These are phyloP conservation scores for Chrysoperla carnea DNA, from an alignment of 1,140 invertebrate genomes.

Conservation along the genomic window DNA sequence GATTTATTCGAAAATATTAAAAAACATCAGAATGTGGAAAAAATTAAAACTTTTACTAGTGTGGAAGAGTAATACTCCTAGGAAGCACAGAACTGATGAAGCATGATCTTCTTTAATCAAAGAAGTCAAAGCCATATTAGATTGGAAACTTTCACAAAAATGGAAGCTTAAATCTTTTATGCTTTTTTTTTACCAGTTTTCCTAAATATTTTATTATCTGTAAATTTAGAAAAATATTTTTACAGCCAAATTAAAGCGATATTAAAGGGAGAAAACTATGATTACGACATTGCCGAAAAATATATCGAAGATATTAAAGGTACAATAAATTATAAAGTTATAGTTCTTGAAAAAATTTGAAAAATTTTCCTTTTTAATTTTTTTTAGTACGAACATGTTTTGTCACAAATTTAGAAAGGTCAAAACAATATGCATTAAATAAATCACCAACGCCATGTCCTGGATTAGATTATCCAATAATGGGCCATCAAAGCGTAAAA, in stretches of 20 bases:
- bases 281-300: slow-evolving; percentile 28
- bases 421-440: slow-evolving; percentile 32
- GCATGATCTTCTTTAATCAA: no score
- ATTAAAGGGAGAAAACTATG: slow-evolving; percentile 21
- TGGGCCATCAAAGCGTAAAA: slow-evolving; percentile 33
- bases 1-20: no score
- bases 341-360: slow-evolving; percentile 1
- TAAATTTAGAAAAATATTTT: slow-evolving; percentile 10
- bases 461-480: slow-evolving; percentile 51
- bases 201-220: no score
- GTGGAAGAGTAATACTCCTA: no score
- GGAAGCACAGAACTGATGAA: no score
- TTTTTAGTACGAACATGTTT: slow-evolving; percentile 53
- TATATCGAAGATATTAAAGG: slow-evolving; percentile 52
- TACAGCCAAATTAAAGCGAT: slow-evolving; percentile 27
- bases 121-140: no score
- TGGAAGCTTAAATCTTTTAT: no score
- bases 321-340: slow-evolving; percentile 6
- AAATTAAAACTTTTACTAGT: no score
- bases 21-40: no score
- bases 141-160: no score
- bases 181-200: no score
- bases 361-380: slow-evolving; percentile 1
- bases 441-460: slow-evolving; percentile 28
- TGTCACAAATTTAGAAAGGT: slow-evolving; percentile 55